Evolutionary conservation across 92 coral and sea anemone genomes (phyloP), one percentile per base, ranked within the genome.

Genomic region (Porites rus): DNA sequence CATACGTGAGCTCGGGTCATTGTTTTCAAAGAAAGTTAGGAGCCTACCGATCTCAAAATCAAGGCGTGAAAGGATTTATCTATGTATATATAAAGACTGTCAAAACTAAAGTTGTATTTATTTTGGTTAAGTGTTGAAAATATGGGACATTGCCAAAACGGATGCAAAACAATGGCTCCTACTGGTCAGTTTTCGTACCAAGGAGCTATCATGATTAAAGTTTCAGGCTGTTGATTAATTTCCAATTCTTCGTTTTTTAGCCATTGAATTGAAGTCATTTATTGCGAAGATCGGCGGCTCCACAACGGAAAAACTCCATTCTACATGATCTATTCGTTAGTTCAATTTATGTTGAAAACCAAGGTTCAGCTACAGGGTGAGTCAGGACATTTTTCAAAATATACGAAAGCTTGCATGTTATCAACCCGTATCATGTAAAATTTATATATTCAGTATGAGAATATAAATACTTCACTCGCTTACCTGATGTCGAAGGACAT

Each of bases 401-500:
- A 38, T 38, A 38, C 46, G 46, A 38, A 4, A 38, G 46, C 46
- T 4, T 38, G 46, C 46, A 38, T 38, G 46, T 38, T 38, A 38
- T 38, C 6, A 38, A 38, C 46, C 46, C 0, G 46, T 38, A 38
- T 38, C 4, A 38, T 38, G 46, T 38, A 38, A 38, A 38, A 38
- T 38, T 38, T 38, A 38, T 38, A 38, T 38, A 0, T 0, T 38
- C 46, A 38, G 0, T 38, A 38, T 38, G 46, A 38, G 46, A 38
- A 38, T 38, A 7, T 4, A 4, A 38, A 38, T 38, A 38, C 46
- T 38, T 38, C 46, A 38, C 46, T 38, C 20, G 13, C 83, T 78
- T 63, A 78, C 83, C 83, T 78, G 83, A 64, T 0, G 60, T 65
- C 72, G 83, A 78, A 63, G 6, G 72, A 43, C 60, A 31, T 20